phyloP scores from a whole-genome alignment of 2,113 vertebrate genomes.

The Recurvirostra avosetta region DNA sequence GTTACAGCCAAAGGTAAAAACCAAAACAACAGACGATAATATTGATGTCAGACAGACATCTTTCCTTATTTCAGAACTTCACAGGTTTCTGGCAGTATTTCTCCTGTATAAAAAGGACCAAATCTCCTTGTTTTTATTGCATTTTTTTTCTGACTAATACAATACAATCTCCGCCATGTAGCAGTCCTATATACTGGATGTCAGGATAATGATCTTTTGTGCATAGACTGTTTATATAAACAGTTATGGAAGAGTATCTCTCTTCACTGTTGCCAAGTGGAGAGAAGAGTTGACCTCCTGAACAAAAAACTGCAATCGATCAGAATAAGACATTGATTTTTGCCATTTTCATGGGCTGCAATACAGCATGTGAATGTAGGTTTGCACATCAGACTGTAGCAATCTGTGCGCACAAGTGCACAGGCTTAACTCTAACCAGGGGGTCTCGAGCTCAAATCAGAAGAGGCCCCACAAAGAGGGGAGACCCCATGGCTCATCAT shows the following conservation, averaged over 20 bases:
- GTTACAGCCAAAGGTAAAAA: background rate
- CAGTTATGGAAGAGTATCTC: background rate
- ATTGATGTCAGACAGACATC: background rate
- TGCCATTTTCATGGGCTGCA: background rate
- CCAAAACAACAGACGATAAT: background rate
- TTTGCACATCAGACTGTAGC: background rate
- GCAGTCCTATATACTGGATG: background rate
- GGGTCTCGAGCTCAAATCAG: background rate
- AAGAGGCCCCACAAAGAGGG: background rate
- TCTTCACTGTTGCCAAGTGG: background rate
- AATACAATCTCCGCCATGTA: background rate
- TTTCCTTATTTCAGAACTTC: background rate
- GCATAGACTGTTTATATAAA: background rate
- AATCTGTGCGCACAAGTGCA: background rate
- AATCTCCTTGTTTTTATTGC: background rate
- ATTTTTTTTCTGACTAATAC: background rate
- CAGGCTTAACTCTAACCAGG: background rate
- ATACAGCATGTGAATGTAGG: background rate
- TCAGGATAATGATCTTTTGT: background rate
- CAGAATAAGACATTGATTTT: background rate
- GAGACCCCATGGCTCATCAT: background rate
- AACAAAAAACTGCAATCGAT: rapidly evolving
- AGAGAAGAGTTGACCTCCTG: background rate
- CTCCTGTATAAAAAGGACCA: rapidly evolving
- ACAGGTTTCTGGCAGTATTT: background rate